Evolutionary conservation across 2,888 invertebrate genomes (phyloP), one percentile per base, ranked within the genome.

Genomic region (Apoderus coryli): DNA sequence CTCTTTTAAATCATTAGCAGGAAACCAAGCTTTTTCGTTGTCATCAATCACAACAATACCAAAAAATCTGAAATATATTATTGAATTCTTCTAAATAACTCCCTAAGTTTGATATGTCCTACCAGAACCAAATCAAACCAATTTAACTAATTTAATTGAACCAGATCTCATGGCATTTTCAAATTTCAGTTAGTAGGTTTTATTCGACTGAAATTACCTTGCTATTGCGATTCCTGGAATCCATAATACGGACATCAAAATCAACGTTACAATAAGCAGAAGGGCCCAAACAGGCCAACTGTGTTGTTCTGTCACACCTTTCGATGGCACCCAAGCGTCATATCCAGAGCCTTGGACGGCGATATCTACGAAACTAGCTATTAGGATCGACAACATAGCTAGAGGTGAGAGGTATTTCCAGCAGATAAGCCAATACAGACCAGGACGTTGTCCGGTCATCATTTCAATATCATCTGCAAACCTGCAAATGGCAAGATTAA

Each of bases 351-450:
- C 88, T 30, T 79, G 76, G 3, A 72, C 68, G 1, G 77, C 65
- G 39, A 89, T 72, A 48, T 89, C 80, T 36, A 76, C 68, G 49
- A 88, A 75, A 23, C 86, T 88, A 0, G 89, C 84, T 14, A 77
- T 60, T 14, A 90, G 60, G 48, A 90, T 89, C 26, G 78, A 74
- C 16, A 86, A 57, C 89, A 90, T 89, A 1, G 88, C 86, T 34
- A 78, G 50, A 0, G 92, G 92, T 2, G 89, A 86, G 7, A 92
- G 61, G 53, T 89, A 92, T 56, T 90, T 86, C 92, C 92, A 93
- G 58, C 89, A 92, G 43, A 89, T 72, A 50, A 86, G 64, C 90
- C 90, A 92, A 56, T 89, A 93, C 16, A 82, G 63, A 1, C 80
- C 79, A 0, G 90, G 89, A 13, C 86, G 68, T 26, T 72, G 74